A percentile compares a stretch with the other conserved stretches of the same genome.
phyloP scores from a whole-genome alignment of 2,888 invertebrate species.

The Saturnia japonica region DNA sequence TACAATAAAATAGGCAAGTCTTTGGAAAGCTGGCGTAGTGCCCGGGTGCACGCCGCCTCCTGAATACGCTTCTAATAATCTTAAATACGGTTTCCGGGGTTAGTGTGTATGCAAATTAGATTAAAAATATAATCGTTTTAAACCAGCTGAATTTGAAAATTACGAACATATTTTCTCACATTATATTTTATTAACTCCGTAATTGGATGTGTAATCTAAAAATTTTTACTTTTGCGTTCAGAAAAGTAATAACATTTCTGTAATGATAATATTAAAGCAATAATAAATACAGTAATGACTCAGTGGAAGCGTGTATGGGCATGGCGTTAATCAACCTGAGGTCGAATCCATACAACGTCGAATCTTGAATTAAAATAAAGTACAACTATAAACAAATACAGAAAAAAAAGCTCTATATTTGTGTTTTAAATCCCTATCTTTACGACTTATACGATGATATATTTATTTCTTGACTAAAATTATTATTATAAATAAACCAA shows the following conservation, averaged over 20 bases:
- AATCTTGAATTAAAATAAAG: too few species aligned
- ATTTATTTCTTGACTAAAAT: too few species aligned
- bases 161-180: not conserved
- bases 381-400: too few species aligned
- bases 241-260: not conserved
- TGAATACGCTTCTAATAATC: conserved; percentile 42
- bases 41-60: conserved; percentile 31
- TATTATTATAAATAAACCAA: too few species aligned
- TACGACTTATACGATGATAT: too few species aligned
- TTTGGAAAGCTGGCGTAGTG: conserved; percentile 30
- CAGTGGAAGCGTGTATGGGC: too few species aligned
- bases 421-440: too few species aligned
- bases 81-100: conserved; percentile 20
- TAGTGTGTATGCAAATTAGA: conserved; percentile 13
- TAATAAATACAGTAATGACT: too few species aligned
- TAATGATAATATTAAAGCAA: not conserved
- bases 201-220: not conserved
- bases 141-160: conserved; percentile 7
- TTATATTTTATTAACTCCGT: not conserved
- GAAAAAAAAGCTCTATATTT: too few species aligned
- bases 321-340: too few species aligned
- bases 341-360: too few species aligned
- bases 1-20: conserved; percentile 39
- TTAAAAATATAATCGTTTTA: conserved; percentile 17
- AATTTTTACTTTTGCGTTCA: not conserved